Base-by-base conservation (phyloP, 2,888 invertebrate species). In the Diarsia dahlii region DNA sequence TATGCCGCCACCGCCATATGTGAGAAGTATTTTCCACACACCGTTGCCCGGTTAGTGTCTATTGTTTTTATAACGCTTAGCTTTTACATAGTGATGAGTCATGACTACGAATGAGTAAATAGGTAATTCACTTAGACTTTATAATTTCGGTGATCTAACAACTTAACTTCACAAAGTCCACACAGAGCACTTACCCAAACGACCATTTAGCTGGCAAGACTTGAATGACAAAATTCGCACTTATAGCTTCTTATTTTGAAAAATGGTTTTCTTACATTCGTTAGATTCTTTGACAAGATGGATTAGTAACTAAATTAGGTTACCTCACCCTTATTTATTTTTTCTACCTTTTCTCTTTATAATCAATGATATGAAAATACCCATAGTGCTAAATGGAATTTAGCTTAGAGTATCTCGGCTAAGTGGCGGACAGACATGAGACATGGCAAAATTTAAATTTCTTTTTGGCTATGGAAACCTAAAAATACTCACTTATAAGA, bases 21-120 rank as follows among this genome's bases (percentile, higher is more conserved):
- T 97, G 1, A 95, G 97, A 77, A 97, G 97, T 86, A 97, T 97
- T 70, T 97, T 97, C 78, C 97, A 97, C 85, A 96, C 97, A 45
- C 97, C 97, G 9, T 90, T 97, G 78, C 97, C 97, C 91, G 97
- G 97, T 97, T 92, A 90, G 85, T n/a, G 6, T 46, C 10, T n/a
- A 45, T 45, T 13, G 6, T 63, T 45, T 63, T 13, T n/a, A 13
- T 28, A 28, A 28, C 28, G 8, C 8, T 58, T n/a, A n/a, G n/a
- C 4, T 56, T 28, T 18, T 58, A 28, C 9, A 15, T 15, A 28
- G n/a, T n/a, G n/a, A n/a, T n/a, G 0, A 28, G 15, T 8, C 9
- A 9, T 28, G 28, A 28, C 15, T 34, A 34, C 28, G 60, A 60
- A 34, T 34, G 28, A 34, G 18, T 18, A 34, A 15, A 28, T 58